phyloP scores from a whole-genome alignment of 2,113 vertebrate species.

The Thunnus maccoyii region DNA sequence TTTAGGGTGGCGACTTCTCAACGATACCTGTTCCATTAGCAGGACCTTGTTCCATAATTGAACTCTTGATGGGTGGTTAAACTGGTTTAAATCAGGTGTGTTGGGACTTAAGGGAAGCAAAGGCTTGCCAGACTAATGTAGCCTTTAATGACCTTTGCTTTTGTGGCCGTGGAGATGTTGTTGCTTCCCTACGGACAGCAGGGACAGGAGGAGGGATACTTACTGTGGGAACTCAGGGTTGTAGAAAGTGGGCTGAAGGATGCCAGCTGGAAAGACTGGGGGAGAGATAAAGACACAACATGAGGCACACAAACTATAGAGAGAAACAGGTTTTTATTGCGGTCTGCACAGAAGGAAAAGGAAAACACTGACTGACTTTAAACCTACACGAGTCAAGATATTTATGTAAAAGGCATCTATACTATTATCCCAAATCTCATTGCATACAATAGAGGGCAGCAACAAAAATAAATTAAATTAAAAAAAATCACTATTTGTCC shows the following conservation, averaged over 20 bases:
- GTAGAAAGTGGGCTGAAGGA: conserved; percentile 97
- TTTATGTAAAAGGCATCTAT: conserved; percentile 4
- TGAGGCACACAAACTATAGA: conserved; percentile 1
- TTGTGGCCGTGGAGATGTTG: conserved; percentile 20
- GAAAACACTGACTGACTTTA: conserved; percentile 13
- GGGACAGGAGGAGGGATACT: conserved; percentile 77
- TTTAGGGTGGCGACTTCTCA: conserved; percentile 57
- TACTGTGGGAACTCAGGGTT: conserved; percentile 98
- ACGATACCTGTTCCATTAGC: conserved; percentile 74
- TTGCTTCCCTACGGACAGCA: conserved; percentile 28
- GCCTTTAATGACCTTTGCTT: conserved; percentile 51
- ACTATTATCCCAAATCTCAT: not conserved
- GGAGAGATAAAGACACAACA: conserved; percentile 44
- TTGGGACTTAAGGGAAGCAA: conserved; percentile 39
- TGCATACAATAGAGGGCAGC: not conserved
- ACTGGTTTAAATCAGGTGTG: conserved; percentile 73
- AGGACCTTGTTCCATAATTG: conserved; percentile 70
- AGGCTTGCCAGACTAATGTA: conserved; percentile 38
- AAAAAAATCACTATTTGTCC: not conserved
- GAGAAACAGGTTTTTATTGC: not conserved
- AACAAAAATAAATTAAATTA: no score
- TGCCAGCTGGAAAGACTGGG: conserved; percentile 96
- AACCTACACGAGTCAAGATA: not conserved
- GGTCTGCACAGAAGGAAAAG: not conserved
- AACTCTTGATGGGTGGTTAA: conserved; percentile 79